Evolutionary conservation across 2,888 invertebrate genomes (phyloP), one percentile per base, ranked within the genome.

Genomic region (Crioceris asparagi): DNA sequence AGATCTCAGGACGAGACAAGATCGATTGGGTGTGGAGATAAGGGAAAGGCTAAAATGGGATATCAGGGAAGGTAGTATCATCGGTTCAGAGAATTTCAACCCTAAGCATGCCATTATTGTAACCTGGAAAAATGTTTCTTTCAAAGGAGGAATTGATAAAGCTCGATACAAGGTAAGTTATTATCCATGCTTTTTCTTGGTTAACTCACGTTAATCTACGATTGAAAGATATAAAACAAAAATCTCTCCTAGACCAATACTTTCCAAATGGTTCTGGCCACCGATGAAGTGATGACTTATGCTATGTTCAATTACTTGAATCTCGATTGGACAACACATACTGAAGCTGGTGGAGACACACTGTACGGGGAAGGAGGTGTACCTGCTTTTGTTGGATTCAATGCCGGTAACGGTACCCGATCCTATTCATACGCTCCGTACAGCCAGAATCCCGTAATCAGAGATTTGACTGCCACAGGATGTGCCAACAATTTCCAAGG

Each of bases 111-210:
- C 82, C 3, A 69, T 88, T 40, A 84, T 92, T 42, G 76, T 87
- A 37, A 96, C 96, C 0, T 97, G 96, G 97, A 90, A 88, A 63
- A 94, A 96, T 64, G 82, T 94, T 66, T 86, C 91, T 0, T 92
- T 92, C 60, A 77, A 85, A 55, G 91, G 91, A 35, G 91, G 91
- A 48, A 85, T 84, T 38, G 50, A 44, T 8, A 51, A 51, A 31
- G 51, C 53, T 17, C 19, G 50, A 6, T 54, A 45, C 32, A 35
- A 46, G 44, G 53, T 52, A 48, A 36, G 37, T 32, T 8, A 5
- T 14, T 25, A 25, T 12, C 3, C n/a, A 4, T 6, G 12, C 12
- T 4, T 4, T n/a, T 3, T 4, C n/a, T n/a, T n/a, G n/a, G n/a
- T n/a, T n/a, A n/a, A n/a, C n/a, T n/a, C n/a, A n/a, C n/a, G n/a